Percentiles rank a stretch among this genome's conserved stretches.
Evolutionary conservation across 2,888 invertebrate genomes (phyloP).

Genomic region (Brachycybe producta): DNA sequence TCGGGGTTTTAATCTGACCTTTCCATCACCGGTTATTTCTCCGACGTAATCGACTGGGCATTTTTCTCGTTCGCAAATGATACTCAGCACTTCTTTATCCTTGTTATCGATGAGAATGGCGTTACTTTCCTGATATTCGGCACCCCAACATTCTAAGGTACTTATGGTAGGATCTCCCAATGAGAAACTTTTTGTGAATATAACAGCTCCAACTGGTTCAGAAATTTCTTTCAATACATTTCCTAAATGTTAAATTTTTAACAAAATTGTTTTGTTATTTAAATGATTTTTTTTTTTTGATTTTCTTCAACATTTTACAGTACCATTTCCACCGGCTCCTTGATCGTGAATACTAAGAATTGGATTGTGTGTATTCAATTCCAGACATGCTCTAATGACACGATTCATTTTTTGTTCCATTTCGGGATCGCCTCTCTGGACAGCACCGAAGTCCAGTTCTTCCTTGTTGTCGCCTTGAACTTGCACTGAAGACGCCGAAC

Average conservation of each 20-base stretch:
- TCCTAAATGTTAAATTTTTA: conserved; percentile 42
- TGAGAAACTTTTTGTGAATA: conserved; percentile 71
- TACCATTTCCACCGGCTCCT: conserved; percentile 74
- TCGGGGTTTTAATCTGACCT: no score
- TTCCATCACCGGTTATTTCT: conserved; percentile 73
- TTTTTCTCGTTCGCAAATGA: conserved; percentile 70
- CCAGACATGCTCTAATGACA: conserved; percentile 81
- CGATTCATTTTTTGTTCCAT: conserved; percentile 97
- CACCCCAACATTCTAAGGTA: conserved; percentile 90
- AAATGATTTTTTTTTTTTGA: no score
- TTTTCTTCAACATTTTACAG: not conserved
- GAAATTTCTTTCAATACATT: conserved; percentile 95
- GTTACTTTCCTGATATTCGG: conserved; percentile 94
- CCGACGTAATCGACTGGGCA: conserved; percentile 91
- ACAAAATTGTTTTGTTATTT: not conserved
- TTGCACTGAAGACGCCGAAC: conserved; percentile 92
- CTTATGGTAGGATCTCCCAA: conserved; percentile 91
- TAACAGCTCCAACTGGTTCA: conserved; percentile 85
- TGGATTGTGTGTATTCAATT: conserved; percentile 67
- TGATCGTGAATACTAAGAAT: conserved; percentile 95
- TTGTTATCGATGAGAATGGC: conserved; percentile 65
- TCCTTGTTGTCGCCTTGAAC: conserved; percentile 78
- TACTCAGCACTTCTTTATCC: conserved; percentile 48
- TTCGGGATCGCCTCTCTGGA: conserved; percentile 91
- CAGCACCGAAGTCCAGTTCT: conserved; percentile 88